Evolutionary conservation across 2,113 vertebrate genomes (phyloP), one percentile per base, ranked within the genome.

Genomic region (Lonchura striata): DNA sequence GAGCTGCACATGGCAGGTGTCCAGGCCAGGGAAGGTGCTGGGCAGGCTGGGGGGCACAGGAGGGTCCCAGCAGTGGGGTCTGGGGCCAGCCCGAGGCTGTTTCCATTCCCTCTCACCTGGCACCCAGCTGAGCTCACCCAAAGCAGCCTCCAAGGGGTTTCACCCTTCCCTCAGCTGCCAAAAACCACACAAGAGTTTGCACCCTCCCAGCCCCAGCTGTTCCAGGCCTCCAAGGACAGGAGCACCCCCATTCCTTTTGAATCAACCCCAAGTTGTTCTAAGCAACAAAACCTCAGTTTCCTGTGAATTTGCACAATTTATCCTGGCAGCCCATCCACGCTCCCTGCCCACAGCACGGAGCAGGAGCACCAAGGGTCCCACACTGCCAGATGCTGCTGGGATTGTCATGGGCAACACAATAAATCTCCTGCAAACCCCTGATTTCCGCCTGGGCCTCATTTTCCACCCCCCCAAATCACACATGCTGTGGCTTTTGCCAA

Each of bases 1-100:
- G 56, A 59, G 31, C 35, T 1, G 0, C 4, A 0, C 1, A 2
- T 3, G 2, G 19, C 7, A 7, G 10, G 14, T 2, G 2, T 2
- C 7, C 8, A 2, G 28, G 19, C 5, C 33, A 28, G 22, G 31
- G 9, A 27, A 35, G 35, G 39, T 16, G 77, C 37, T 9, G 33
- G 39, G 15, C 1, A 1, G 21, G 25, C 19, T 2, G 5, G n/a
- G 3, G 78, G 44, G 68, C 24, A 28, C 6, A 1, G 66, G 18
- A 46, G 33, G 0, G 1, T 74, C 69, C 72, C 13, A 2, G 65
- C 88, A 79, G 66, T 3, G 3, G 49, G 44, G 35, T 15, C 27
- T 53, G 95, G 85, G 74, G 60, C 2, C 35, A 15, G 41, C 44
- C 0, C 7, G 4, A 64, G 61, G 74, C 44, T n/a, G 35, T 22